Percentiles rank a stretch among this genome's conserved stretches.
These are phyloP conservation scores for Physocephala rufipes DNA, from an alignment of 2,888 invertebrate species.

Conservation along the genomic window DNA sequence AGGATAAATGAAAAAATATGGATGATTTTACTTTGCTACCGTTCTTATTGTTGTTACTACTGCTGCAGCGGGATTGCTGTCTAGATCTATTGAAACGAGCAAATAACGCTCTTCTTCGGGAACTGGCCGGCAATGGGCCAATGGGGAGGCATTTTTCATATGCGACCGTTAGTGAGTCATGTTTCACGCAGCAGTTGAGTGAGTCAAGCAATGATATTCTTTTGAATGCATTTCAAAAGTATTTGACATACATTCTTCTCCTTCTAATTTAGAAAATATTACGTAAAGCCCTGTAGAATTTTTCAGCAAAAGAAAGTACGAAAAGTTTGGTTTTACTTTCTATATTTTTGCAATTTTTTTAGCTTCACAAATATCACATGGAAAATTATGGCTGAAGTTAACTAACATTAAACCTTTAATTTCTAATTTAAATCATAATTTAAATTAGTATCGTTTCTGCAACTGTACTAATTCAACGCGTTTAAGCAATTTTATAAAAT, in stretches of 20 bases:
- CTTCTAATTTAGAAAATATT: not conserved
- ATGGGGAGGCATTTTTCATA: not conserved
- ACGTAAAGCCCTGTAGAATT: not conserved
- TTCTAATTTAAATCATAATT: too few relatives aligned
- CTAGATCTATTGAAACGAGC: slow-evolving; percentile 39
- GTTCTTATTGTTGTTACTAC: not conserved
- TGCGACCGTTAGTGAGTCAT: slow-evolving; percentile 9
- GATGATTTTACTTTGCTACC: not conserved
- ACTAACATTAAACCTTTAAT: too few relatives aligned
- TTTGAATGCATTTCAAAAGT: not conserved
- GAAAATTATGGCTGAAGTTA: too few relatives aligned
- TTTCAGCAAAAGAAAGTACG: not conserved
- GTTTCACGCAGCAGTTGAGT: slow-evolving; percentile 23
- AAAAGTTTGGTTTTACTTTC: too few relatives aligned
- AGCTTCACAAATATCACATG: too few relatives aligned
- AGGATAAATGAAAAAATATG: too few relatives aligned
- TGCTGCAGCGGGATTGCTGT: slow-evolving; percentile 41
- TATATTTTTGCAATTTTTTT: too few relatives aligned
- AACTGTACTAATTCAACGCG: too few relatives aligned
- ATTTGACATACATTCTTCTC: not conserved
- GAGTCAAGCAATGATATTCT: slow-evolving; percentile 19
- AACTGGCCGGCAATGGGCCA: not conserved
- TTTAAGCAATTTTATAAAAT: not conserved
- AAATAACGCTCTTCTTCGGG: slow-evolving; percentile 22
- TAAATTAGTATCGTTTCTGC: too few relatives aligned